These are phyloP conservation scores for Temnothorax ravouxi DNA, from an alignment of 2,888 invertebrate genomes.

Conservation along the genomic window DNA sequence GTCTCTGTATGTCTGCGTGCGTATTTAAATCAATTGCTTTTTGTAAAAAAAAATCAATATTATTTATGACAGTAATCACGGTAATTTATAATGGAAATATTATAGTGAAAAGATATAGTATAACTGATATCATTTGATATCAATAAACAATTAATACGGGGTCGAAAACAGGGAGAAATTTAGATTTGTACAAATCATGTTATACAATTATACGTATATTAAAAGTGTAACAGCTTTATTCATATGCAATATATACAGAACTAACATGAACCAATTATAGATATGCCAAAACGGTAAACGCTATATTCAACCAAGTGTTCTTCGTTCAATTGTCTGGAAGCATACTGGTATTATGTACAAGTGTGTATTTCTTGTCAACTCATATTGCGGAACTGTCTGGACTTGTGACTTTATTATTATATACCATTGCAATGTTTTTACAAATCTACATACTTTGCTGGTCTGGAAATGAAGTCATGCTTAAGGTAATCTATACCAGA, in stretches of 20 bases:
- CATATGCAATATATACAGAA: neutral
- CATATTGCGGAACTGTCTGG: neutral
- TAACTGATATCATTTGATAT: neutral
- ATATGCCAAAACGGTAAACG: neutral
- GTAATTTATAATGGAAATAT: too few relatives aligned
- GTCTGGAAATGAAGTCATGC: slow-evolving; percentile 73
- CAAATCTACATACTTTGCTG: slow-evolving; percentile 75
- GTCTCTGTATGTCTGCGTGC: too few relatives aligned
- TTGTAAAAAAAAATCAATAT: too few relatives aligned
- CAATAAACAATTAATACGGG: neutral
- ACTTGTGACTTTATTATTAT: slow-evolving; percentile 21
- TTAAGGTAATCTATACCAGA: slow-evolving; percentile 58
- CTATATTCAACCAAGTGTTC: slow-evolving; percentile 6
- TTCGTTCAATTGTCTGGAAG: slow-evolving; percentile 30
- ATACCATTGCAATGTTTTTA: slow-evolving; percentile 62
- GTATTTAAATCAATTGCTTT: too few relatives aligned
- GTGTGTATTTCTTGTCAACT: slow-evolving; percentile 10
- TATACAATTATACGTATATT: neutral
- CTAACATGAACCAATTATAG: neutral
- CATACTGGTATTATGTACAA: slow-evolving; percentile 37
- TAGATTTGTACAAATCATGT: neutral
- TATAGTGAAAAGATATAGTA: neutral
- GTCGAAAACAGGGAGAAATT: too few relatives aligned
- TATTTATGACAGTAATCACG: too few relatives aligned
- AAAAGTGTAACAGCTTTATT: neutral